Base-by-base conservation (phyloP, 2,888 invertebrate species). In the Luffia ferchaultella region DNA sequence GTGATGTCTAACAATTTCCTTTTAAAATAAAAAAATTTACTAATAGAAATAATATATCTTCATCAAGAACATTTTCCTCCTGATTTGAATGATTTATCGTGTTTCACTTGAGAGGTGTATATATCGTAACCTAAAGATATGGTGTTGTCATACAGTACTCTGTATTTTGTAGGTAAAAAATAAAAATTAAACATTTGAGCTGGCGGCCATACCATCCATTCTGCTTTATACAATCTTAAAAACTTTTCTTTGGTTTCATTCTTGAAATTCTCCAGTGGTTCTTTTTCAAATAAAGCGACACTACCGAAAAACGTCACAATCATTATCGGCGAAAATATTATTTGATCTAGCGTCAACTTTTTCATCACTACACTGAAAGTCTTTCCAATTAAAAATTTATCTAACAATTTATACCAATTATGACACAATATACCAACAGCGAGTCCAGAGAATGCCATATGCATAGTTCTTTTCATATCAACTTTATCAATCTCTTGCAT, bases 191-290 rank as follows among this genome's bases (percentile, higher is more conserved):
- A 85, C 43, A 95, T 79, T 74, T 98, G 97, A 0, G 96, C 96
- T 0, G 94, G 93, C 0, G 97, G 97, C 97, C 97, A 97, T 3
- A 97, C 88, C 55, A 94, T 76, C 93, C 96, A 97, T 69, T 98
- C 97, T 0, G 95, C 96, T 16, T 88, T 77, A 65, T 96, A 96
- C 20, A 97, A 75, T 57, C 86, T 88, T 66, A 88, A 78, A 44
- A 93, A 93, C 72, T 97, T 96, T 17, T 87, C 77, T 58, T 82
- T 86, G 12, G 94, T 83, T 74, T 95, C 94, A 30, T 85, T 73
- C 59, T 87, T 85, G 51, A 94, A 87, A 63, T 92, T 89, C 16
- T 85, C 64, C 43, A 82, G 64, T 1, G 87, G 86, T 55, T 87
- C 79, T 5, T 86, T 77, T 76, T 96, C 95, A 54, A 96, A 77